Evolutionary conservation across 2,113 vertebrate species (phyloP), one percentile per base, ranked within the genome.

Genomic region (Charadrius vociferus): DNA sequence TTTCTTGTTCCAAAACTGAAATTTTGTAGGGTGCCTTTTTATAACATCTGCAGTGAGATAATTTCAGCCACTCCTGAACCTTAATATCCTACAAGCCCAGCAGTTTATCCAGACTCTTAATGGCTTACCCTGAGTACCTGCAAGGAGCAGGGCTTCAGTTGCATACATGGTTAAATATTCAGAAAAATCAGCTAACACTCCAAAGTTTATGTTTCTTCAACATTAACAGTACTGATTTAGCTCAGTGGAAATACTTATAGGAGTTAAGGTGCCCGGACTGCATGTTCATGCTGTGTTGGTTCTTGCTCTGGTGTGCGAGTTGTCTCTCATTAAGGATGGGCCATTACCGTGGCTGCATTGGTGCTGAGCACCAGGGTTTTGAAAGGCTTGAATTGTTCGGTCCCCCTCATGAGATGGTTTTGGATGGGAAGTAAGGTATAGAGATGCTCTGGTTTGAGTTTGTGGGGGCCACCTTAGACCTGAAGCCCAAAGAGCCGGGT

Each of bases 221-320:
- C 19, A 20, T 29, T 59, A 65, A 53, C 19, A 9, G 24, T 50
- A 55, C 8, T 39, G 34, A 23, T 34, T 13, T 59, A 34, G 22
- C 19, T 45, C 24, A 15, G 32, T 61, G 45, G 59, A 32, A 88
- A 52, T 36, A 19, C 14, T 50, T 6, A 14, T 3, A 32, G 22
- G 32, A 55, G 34, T 82, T n/a, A n/a, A 17, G 14, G 20, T 70
- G 6, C 24, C 32, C 1, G 1, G 45, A 26, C 10, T 37, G n/a
- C 1, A 0, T 0, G 0, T 66, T 61, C 21, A 11, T 70, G 43
- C 26, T 68, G 4, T 5, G 7, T 29, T 73, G 30, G 21, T 36
- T 90, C 74, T 49, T 50, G 36, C 49, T 39, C 7, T 58, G 79
- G 11, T 73, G 43, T 12, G 3, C 6, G 27, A 49, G 24, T 34